These are phyloP conservation scores for Microtus oregoni DNA, from an alignment of 2,113 vertebrate species.

Conservation along the genomic window DNA sequence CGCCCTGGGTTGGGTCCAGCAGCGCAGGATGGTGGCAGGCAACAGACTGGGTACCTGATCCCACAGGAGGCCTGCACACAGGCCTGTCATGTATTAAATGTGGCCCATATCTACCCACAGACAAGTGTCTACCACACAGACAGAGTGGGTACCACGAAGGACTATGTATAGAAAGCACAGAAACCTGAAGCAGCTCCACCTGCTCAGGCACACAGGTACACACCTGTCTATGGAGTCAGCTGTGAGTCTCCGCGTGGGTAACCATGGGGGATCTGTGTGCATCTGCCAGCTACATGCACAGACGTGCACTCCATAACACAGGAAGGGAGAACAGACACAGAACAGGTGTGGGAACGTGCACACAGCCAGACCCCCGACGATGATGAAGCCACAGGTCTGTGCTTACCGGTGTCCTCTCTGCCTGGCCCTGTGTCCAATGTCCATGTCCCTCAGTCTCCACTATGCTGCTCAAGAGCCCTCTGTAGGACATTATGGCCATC, in stretches of 20 bases:
- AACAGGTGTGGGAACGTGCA: neutral
- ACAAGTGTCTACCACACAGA: neutral
- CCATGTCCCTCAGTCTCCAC: neutral
- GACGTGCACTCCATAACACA: rapidly evolving
- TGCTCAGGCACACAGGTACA: neutral
- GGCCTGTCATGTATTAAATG: too few relatives aligned
- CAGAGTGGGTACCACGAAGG: too few relatives aligned
- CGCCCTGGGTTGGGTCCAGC: neutral
- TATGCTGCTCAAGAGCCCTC: neutral
- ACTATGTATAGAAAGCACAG: neutral
- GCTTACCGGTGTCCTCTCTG: neutral
- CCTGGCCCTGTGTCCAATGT: neutral
- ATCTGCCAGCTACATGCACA: neutral
- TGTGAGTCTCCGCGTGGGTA: neutral
- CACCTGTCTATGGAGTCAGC: neutral
- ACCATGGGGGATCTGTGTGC: too few relatives aligned
- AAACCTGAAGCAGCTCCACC: neutral
- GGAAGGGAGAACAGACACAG: neutral
- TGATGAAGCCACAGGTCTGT: neutral
- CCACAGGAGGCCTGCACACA: neutral
- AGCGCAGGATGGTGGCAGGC: neutral
- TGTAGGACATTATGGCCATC: neutral
- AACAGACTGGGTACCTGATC: neutral
- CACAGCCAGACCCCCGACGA: neutral
- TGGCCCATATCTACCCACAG: neutral